Conservation (phyloP, 2,888 invertebrate species). For the Limnephilus marmoratus region DNA sequence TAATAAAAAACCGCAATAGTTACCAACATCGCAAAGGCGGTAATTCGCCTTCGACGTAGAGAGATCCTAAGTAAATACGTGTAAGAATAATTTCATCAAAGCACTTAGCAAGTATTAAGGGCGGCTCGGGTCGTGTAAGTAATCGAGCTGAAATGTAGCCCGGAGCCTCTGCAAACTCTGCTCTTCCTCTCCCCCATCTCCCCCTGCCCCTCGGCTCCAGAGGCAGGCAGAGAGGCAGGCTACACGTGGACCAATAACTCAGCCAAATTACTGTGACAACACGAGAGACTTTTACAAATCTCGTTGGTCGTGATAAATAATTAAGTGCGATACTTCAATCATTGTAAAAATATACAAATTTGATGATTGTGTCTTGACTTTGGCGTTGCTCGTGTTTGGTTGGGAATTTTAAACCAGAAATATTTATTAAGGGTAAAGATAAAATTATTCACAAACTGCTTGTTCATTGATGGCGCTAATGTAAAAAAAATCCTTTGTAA, state of each 20-base stretch:
- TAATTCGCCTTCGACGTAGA: background rate
- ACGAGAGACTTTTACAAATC: background rate
- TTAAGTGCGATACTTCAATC: background rate
- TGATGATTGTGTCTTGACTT: background rate
- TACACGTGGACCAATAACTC: background rate
- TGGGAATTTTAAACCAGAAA: background rate
- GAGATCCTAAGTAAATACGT: conserved; percentile 1
- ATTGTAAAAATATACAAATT: background rate
- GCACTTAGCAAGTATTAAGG: background rate
- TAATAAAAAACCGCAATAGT: background rate
- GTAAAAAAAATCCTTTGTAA: too few species aligned
- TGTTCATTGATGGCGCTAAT: too few species aligned
- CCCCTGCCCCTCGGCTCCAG: background rate
- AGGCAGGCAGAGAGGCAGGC: background rate
- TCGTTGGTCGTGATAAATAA: background rate
- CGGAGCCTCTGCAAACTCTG: conserved; percentile 2
- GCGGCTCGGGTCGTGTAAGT: background rate
- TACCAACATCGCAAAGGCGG: background rate
- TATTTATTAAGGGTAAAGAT: background rate
- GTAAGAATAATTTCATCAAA: background rate
- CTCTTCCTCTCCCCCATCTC: background rate
- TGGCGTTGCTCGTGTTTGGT: background rate
- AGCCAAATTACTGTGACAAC: background rate
- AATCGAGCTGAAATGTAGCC: conserved; percentile 2
- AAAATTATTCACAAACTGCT: too few species aligned